A percentile compares a stretch with the other conserved stretches of the same genome.
Conservation (phyloP, 2,113 vertebrate species). For the Sminthopsis crassicaudata region DNA sequence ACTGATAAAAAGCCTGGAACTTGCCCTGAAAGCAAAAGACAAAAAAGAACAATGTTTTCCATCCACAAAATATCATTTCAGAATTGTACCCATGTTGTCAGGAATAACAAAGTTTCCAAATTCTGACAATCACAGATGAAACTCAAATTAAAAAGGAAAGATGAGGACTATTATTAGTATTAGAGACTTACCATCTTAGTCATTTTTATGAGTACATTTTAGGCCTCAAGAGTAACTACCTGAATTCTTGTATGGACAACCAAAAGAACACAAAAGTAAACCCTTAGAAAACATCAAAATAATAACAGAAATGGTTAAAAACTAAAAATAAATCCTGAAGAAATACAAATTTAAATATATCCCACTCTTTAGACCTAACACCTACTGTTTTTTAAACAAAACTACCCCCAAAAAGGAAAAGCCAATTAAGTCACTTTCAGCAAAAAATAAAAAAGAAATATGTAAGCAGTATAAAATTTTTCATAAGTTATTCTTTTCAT, state of each 20-base stretch:
- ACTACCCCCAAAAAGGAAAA: background rate
- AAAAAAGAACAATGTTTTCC: background rate
- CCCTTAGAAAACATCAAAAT: conserved; percentile 5
- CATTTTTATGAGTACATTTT: background rate
- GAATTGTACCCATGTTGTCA: no score
- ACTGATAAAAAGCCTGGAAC: conserved; percentile 98
- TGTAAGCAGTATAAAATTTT: background rate
- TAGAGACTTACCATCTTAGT: background rate
- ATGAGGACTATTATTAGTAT: background rate
- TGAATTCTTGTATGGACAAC: background rate
- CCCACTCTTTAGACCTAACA: background rate
- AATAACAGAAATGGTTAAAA: background rate
- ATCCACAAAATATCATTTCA: background rate
- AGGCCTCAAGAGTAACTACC: background rate
- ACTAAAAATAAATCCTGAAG: background rate
- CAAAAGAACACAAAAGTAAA: background rate
- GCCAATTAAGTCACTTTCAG: background rate
- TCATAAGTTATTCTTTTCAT: background rate
- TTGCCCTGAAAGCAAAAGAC: conserved; percentile 89
- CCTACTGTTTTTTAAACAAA: background rate
- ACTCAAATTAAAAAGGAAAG: background rate
- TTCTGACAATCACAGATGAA: rapidly evolving
- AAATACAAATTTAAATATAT: background rate
- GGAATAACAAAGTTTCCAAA: background rate
- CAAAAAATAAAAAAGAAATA: background rate